phyloP scores from a whole-genome alignment of 2,797 vertebrate species.

The Pseudomugil gertrudae region DNA sequence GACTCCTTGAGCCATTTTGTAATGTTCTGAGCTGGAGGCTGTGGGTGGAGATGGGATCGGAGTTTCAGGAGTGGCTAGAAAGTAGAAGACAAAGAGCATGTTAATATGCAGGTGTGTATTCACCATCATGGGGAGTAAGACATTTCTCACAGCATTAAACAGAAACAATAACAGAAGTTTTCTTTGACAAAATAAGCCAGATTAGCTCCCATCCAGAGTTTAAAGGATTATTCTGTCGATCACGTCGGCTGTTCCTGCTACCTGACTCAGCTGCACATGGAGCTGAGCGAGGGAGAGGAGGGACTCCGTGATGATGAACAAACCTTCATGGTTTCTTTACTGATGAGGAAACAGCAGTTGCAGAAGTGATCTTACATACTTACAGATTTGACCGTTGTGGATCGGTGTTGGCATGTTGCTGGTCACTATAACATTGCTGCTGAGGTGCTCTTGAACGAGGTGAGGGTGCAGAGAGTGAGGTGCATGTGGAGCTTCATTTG shows the following conservation, averaged over 20 bases:
- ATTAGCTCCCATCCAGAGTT: conserved; percentile 77
- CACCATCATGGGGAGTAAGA: conserved; percentile 66
- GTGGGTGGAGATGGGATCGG: conserved; percentile 95
- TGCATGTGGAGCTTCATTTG: conserved; percentile 91
- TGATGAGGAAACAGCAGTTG: background rate
- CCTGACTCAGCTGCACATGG: conserved; percentile 58
- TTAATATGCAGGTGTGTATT: conserved; percentile 44
- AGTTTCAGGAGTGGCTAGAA: conserved; percentile 95
- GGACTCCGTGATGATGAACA: background rate
- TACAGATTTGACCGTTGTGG: conserved; percentile 97
- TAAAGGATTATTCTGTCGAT: conserved; percentile 77
- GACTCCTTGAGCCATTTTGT: conserved; percentile 93
- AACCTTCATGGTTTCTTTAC: background rate
- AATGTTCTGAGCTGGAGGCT: conserved; percentile 93
- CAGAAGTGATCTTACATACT: conserved; percentile 67
- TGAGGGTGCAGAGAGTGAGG: conserved; percentile 97
- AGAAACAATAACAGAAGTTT: conserved; percentile 80
- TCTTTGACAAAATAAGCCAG: conserved; percentile 82
- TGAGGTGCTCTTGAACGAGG: conserved; percentile 97
- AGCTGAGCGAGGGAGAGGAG: conserved; percentile 26
- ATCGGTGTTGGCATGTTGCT: conserved; percentile 91
- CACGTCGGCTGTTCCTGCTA: conserved; percentile 68
- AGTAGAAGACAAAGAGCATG: conserved; percentile 56
- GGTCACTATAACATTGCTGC: conserved; percentile 94
- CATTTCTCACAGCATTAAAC: conserved; percentile 82